Evolutionary conservation across 1,140 invertebrate genomes (phyloP).

Genomic region (Asobara japonica): DNA sequence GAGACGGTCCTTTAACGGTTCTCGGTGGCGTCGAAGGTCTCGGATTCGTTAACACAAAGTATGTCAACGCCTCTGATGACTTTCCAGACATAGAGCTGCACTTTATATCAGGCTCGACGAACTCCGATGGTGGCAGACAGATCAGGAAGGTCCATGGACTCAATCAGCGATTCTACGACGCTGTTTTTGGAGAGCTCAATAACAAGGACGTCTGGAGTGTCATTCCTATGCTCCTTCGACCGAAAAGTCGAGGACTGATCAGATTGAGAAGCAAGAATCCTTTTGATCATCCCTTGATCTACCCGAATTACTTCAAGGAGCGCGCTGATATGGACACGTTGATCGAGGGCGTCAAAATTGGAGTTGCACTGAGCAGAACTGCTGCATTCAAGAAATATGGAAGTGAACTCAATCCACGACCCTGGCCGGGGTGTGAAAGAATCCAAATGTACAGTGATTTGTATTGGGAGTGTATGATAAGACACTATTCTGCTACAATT

Average conservation of each 20-base stretch:
- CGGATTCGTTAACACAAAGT: conserved; percentile 91
- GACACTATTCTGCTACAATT: conserved; percentile 81
- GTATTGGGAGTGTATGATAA: conserved; percentile 87
- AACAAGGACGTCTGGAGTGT: conserved; percentile 86
- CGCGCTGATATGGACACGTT: conserved; percentile 82
- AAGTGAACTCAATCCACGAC: conserved; percentile 73
- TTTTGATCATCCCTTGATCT: conserved; percentile 89
- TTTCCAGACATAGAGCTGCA: conserved; percentile 94
- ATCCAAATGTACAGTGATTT: conserved; percentile 74
- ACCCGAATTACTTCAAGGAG: conserved; percentile 90
- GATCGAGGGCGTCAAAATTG: conserved; percentile 86
- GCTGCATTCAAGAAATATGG: conserved; percentile 76
- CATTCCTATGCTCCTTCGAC: conserved; percentile 85
- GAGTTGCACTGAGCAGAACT: conserved; percentile 78
- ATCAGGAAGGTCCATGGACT: conserved; percentile 84
- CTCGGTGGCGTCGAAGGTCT: conserved; percentile 91
- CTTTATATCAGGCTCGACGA: conserved; percentile 90
- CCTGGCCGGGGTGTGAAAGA: conserved; percentile 78
- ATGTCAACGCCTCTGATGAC: conserved; percentile 82
- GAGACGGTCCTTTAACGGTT: conserved; percentile 85
- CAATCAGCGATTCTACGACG: conserved; percentile 76
- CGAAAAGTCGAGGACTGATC: conserved; percentile 82
- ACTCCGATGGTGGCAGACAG: conserved; percentile 86
- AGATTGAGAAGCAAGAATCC: conserved; percentile 85
- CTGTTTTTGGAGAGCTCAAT: conserved; percentile 78